A percentile compares a stretch with the other conserved stretches of the same genome.
These are phyloP conservation scores for Gorsachius goisagi DNA, from an alignment of 2,113 vertebrate species.

Conservation along the genomic window DNA sequence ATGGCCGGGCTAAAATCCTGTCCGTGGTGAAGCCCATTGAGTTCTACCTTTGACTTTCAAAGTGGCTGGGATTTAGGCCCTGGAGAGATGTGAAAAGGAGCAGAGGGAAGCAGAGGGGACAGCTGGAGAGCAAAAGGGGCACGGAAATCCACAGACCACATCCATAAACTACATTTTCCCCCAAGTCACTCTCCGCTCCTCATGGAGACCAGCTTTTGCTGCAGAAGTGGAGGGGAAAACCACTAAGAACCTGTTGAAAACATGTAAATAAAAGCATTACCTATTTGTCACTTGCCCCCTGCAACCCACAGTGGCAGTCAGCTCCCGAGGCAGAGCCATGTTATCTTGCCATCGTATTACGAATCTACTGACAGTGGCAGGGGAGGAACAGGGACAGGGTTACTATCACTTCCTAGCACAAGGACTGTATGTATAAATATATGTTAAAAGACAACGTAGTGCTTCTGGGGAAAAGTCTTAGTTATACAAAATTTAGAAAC, in stretches of 20 bases:
- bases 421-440: background rate
- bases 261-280: background rate
- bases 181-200: background rate
- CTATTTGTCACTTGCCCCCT: background rate
- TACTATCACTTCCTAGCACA: background rate
- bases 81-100: background rate
- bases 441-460: background rate
- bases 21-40: background rate
- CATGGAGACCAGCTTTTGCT: background rate
- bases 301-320: background rate
- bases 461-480: background rate
- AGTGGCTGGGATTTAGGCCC: background rate
- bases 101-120: background rate
- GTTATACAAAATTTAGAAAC: background rate
- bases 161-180: background rate
- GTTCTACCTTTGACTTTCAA: background rate
- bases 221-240: background rate
- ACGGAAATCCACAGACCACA: background rate
- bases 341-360: background rate
- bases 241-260: background rate
- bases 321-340: background rate
- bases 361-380: background rate
- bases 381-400: background rate
- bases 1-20: background rate
- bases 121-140: background rate